phyloP scores from a whole-genome alignment of 1,140 invertebrate genomes.

The Cydia strobilella region DNA sequence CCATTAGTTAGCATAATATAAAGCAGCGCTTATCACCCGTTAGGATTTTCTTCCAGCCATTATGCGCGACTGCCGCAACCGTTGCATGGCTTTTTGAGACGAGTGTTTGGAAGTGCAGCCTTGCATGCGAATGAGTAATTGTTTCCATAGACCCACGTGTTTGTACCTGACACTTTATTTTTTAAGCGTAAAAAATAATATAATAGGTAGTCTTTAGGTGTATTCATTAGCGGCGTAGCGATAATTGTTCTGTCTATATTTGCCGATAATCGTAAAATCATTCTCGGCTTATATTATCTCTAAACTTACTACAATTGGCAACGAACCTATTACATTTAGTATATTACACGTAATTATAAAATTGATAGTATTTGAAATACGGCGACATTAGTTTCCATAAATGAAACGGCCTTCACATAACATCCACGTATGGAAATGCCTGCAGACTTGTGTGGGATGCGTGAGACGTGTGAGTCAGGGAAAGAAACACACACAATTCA shows the following conservation, averaged over 20 bases:
- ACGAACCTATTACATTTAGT: not conserved
- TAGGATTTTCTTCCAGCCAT: slow-evolving; percentile 15
- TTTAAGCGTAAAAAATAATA: too few species aligned
- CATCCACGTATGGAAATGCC: not conserved
- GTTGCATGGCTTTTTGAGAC: not conserved
- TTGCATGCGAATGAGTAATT: slow-evolving; percentile 1
- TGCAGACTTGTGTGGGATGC: slow-evolving; percentile 7
- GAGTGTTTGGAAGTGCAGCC: slow-evolving; percentile 17
- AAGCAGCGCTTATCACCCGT: not conserved
- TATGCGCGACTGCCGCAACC: not conserved
- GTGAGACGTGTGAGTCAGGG: not conserved
- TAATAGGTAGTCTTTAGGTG: not conserved
- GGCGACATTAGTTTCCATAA: slow-evolving; percentile 1
- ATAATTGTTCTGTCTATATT: not conserved
- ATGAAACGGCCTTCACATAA: not conserved
- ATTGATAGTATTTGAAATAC: not conserved
- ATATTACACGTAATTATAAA: not conserved
- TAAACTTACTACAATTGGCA: too few species aligned
- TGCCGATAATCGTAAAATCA: not conserved
- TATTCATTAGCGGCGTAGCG: too few species aligned
- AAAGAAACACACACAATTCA: not conserved
- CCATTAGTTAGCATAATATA: slow-evolving; percentile 9
- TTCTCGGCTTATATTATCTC: too few species aligned
- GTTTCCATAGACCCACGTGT: not conserved
- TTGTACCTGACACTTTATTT: not conserved